phyloP scores from a whole-genome alignment of 2,888 invertebrate genomes.

The Polymixis lichenea region DNA sequence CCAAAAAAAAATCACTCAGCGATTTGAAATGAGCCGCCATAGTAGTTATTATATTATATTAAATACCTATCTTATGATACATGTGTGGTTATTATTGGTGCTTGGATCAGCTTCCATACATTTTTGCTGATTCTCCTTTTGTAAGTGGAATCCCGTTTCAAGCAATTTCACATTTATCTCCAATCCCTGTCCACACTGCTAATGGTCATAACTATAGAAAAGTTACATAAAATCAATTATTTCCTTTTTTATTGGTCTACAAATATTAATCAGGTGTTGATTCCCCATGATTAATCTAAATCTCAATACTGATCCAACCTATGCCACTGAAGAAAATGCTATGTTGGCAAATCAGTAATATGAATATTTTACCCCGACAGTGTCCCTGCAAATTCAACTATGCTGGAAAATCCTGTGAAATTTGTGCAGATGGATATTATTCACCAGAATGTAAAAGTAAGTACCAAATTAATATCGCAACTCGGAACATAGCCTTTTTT shows the following conservation, averaged over 20 bases:
- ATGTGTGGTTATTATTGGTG: too few relatives aligned
- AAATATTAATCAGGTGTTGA: neutral
- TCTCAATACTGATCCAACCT: neutral
- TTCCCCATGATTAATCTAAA: neutral
- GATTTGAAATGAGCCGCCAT: too few relatives aligned
- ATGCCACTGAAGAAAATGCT: neutral
- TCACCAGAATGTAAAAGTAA: conserved; percentile 95
- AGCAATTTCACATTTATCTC: neutral
- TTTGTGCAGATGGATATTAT: conserved; percentile 97
- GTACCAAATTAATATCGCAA: conserved; percentile 72
- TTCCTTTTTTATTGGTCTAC: neutral
- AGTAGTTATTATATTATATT: too few relatives aligned
- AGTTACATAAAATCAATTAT: neutral
- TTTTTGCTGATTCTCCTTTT: too few relatives aligned
- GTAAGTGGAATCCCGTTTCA: neutral
- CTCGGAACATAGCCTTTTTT: too few relatives aligned
- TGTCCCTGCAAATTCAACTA: conserved; percentile 98
- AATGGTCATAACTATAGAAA: neutral
- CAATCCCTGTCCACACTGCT: neutral
- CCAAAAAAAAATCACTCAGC: too few relatives aligned
- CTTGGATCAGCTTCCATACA: too few relatives aligned
- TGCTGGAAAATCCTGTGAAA: conserved; percentile 95
- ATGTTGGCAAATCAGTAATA: neutral
- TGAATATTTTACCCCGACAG: conserved; percentile 75
- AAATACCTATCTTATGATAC: too few relatives aligned